phyloP scores from a whole-genome alignment of 2,113 vertebrate species.

The Mobula birostris region DNA sequence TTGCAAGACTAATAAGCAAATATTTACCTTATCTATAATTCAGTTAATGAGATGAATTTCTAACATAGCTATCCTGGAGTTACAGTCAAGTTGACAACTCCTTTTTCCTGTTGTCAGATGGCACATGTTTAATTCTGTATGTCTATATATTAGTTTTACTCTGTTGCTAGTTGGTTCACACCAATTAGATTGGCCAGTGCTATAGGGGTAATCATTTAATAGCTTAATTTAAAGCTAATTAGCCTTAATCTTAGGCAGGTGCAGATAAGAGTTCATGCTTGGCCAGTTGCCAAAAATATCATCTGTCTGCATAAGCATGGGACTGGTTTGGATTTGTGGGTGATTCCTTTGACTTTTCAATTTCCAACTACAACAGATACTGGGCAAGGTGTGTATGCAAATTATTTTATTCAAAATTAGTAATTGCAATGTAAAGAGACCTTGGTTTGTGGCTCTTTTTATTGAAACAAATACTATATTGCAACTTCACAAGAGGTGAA shows the following conservation, averaged over 20 bases:
- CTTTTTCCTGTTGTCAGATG: not conserved
- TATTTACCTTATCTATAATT: not conserved
- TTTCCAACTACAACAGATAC: not conserved
- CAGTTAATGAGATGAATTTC: not conserved
- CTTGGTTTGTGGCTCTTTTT: not conserved
- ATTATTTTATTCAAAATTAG: not conserved
- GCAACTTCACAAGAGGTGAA: not conserved
- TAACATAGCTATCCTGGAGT: not conserved
- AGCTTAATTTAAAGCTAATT: slow-evolving; percentile 9
- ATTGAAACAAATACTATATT: not conserved
- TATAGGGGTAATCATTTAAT: not conserved
- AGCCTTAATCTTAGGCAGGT: not conserved
- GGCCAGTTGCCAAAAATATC: not conserved
- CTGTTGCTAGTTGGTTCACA: not conserved
- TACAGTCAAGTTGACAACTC: not conserved
- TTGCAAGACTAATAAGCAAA: not conserved
- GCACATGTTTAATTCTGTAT: not conserved
- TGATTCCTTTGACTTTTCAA: not conserved
- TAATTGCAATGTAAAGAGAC: not conserved
- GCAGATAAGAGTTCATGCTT: not conserved
- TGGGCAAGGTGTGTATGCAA: not conserved
- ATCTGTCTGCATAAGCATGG: not conserved
- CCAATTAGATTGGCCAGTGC: not conserved
- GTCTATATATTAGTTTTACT: not conserved
- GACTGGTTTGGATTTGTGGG: not conserved